Evolutionary conservation across 1,140 invertebrate species (phyloP).

Genomic region (Palaemon carinicauda): DNA sequence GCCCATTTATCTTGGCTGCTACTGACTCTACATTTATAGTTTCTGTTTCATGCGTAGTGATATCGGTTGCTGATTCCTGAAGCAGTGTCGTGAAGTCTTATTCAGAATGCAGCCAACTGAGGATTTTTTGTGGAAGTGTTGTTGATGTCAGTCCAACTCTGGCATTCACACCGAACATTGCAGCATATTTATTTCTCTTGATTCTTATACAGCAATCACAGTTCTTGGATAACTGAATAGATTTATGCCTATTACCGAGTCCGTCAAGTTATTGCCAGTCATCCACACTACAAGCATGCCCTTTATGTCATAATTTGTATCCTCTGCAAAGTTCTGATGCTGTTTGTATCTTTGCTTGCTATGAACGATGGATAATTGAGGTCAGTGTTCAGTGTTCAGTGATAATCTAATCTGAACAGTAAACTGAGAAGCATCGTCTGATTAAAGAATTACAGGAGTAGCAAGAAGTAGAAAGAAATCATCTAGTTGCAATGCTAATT

Average conservation of each 20-base stretch:
- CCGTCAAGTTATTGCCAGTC: too few relatives aligned
- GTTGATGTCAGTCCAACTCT: conserved; percentile 15
- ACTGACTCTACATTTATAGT: too few relatives aligned
- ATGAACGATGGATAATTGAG: not conserved
- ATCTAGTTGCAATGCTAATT: too few relatives aligned
- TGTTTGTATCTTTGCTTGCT: too few relatives aligned
- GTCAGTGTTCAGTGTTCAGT: not conserved
- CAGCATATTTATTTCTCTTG: conserved; percentile 53
- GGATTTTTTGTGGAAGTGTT: conserved; percentile 16
- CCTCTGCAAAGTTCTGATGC: too few relatives aligned
- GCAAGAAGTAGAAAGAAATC: too few relatives aligned
- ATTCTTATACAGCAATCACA: conserved; percentile 46
- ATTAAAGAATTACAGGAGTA: conserved; percentile 28
- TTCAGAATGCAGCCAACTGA: conserved; percentile 29
- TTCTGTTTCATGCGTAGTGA: too few relatives aligned
- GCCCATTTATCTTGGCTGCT: too few relatives aligned
- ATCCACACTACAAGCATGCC: too few relatives aligned
- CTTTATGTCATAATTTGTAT: too few relatives aligned
- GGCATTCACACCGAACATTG: conserved; percentile 53
- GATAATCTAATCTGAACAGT: conserved; percentile 14
- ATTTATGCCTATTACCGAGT: conserved; percentile 40
- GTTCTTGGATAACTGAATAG: conserved; percentile 56
- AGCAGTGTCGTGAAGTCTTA: conserved; percentile 13
- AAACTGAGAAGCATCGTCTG: conserved; percentile 12
- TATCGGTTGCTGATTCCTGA: too few relatives aligned